These are phyloP conservation scores for Lasioglossum oenotherae DNA, from an alignment of 2,888 invertebrate species.

Conservation along the genomic window DNA sequence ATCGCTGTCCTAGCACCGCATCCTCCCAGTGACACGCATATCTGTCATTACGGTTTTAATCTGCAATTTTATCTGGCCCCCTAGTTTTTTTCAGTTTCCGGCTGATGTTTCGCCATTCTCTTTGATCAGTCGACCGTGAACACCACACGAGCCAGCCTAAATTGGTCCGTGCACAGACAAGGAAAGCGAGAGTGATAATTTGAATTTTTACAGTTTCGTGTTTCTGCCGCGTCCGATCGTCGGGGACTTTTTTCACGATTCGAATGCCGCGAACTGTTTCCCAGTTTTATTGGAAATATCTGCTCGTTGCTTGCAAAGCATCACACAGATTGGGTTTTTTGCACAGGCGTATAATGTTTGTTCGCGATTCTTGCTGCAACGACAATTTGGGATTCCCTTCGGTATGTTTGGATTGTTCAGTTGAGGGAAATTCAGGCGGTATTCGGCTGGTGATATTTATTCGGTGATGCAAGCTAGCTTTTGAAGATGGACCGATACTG, in stretches of 20 bases:
- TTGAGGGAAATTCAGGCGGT: neutral
- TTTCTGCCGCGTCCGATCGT: neutral
- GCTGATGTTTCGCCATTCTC: neutral
- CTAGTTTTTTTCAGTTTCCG: neutral
- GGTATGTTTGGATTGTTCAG: neutral
- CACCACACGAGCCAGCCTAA: neutral
- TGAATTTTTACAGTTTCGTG: neutral
- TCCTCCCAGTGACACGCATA: constrained; percentile 17
- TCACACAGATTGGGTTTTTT: neutral
- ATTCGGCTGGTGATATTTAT: neutral
- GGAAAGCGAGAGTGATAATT: constrained; percentile 8
- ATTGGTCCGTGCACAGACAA: neutral
- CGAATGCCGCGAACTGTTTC: neutral
- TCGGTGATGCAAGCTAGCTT: neutral
- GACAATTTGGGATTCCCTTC: neutral
- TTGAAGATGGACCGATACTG: neutral
- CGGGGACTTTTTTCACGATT: neutral
- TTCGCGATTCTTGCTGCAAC: neutral
- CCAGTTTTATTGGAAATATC: constrained; percentile 6
- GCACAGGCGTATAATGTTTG: neutral
- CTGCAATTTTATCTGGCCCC: constrained; percentile 11
- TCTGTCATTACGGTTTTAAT: constrained; percentile 36
- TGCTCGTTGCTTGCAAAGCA: neutral
- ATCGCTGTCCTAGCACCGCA: constrained; percentile 12
- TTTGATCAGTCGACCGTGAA: neutral